Base-by-base conservation (phyloP, 1,140 invertebrate genomes). In the Drosophila malerkotliana region DNA sequence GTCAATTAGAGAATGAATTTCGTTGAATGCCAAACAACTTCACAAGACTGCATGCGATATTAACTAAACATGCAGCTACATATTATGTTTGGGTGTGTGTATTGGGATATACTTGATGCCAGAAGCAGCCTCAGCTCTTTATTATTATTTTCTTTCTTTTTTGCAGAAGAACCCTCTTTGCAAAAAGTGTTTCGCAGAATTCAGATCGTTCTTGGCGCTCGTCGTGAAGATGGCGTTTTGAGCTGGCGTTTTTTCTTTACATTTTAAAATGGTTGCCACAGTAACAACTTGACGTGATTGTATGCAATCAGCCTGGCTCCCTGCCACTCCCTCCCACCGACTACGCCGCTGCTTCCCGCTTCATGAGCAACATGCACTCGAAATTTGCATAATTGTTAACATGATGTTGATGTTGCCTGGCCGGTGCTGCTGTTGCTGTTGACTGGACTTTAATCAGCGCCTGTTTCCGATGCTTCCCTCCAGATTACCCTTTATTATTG, bases 311-410 rank as follows among this genome's bases (percentile, higher is more conserved):
- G 56, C 63, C 63, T 6, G 72, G 26, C 62, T 44, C 55, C 41
- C 39, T 39, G 56, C 41, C 57, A 55, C 72, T 62, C 24, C 57
- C 37, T 45, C 12, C 5, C 4, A 1, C 15, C 45, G 34, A 10
- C 14, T 3, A 14, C 41, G 0, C 26, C 4, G 5, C 15, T 12
- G n/a, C 61, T 54, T 28, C 48, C 67, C 68, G 60, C 60, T 72
- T 47, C 61, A 30, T 39, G 68, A 71, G 54, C 56, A 88, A 87
- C 83, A 83, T 88, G 83, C 83, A 87, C 83, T 77, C 67, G 15
- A 69, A 79, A 87, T 87, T 87, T 87, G 83, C 83, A 87, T 87
- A 87, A 87, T 87, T 88, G 83, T 87, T 87, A 87, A 87, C 83
- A 87, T 83, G 79, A 73, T 88, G 83, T 79, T 88, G 72, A 64